Conservation (phyloP, 2,888 invertebrate species). For the Dasypolia templi region DNA sequence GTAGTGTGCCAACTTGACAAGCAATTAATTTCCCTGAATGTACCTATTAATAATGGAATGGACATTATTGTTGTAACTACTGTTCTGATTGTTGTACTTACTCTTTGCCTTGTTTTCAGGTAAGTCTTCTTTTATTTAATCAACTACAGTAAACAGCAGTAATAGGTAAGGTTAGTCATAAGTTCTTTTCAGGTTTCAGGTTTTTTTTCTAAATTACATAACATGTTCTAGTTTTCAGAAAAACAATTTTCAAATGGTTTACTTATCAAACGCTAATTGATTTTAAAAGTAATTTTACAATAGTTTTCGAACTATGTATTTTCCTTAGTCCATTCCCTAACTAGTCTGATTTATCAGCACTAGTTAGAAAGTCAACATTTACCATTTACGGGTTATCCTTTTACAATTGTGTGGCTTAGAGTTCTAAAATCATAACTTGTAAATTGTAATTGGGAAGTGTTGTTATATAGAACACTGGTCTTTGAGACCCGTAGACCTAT, state of each 20-base stretch:
- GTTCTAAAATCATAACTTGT: too few species aligned
- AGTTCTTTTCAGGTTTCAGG: conserved; percentile 7
- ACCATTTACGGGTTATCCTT: too few species aligned
- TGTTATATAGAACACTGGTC: too few species aligned
- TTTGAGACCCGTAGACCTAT: too few species aligned
- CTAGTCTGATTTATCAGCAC: neutral
- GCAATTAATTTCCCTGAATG: neutral
- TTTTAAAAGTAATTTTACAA: neutral
- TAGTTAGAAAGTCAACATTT: neutral
- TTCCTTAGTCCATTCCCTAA: too few species aligned
- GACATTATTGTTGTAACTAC: neutral
- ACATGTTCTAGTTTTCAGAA: neutral
- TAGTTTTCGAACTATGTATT: neutral
- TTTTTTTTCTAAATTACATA: neutral
- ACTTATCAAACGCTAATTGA: neutral
- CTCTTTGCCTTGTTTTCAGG: conserved; percentile 48
- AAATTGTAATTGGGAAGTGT: too few species aligned
- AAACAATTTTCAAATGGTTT: neutral
- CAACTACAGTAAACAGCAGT: neutral
- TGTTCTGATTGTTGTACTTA: neutral
- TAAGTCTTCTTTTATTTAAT: conserved; percentile 39
- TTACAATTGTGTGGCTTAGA: too few species aligned
- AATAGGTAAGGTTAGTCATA: conserved; percentile 51
- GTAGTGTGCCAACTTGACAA: neutral
- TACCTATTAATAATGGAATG: neutral